Conservation (phyloP, 1,140 invertebrate species). For the Euura lappo region DNA sequence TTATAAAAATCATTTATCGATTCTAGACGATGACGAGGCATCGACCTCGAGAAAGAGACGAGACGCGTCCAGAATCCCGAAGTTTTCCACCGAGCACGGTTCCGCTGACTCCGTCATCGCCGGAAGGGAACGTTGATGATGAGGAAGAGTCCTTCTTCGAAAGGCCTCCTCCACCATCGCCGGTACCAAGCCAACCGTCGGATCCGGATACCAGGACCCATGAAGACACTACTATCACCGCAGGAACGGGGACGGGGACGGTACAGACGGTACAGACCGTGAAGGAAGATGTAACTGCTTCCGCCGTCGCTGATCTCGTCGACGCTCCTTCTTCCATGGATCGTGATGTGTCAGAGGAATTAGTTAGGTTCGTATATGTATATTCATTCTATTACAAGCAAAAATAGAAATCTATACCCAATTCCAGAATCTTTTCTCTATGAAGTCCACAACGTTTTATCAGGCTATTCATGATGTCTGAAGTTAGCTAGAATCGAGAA, state of each 20-base stretch:
- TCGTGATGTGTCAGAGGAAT: conserved; percentile 40
- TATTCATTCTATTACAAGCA: too few relatives aligned
- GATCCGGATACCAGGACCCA: conserved; percentile 24
- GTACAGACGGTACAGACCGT: conserved; percentile 1
- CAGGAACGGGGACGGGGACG: background rate
- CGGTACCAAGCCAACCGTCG: conserved; percentile 29
- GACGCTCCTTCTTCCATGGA: conserved; percentile 24
- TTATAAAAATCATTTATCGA: too few relatives aligned
- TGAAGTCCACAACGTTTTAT: too few relatives aligned
- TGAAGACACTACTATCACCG: conserved; percentile 14
- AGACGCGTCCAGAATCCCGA: conserved; percentile 46
- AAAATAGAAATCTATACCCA: background rate
- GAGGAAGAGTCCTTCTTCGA: conserved; percentile 56
- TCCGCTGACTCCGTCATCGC: conserved; percentile 26
- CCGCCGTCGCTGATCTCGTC: conserved; percentile 27
- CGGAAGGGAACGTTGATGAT: conserved; percentile 32
- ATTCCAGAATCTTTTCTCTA: too few relatives aligned
- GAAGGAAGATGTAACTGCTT: conserved; percentile 37
- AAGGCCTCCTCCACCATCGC: conserved; percentile 37
- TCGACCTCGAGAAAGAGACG: conserved; percentile 45
- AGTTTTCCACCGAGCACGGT: conserved; percentile 55
- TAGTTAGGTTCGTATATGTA: conserved; percentile 39
- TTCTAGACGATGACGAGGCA: conserved; percentile 46
- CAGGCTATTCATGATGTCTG: too few relatives aligned
- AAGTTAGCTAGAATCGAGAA: too few relatives aligned